Evolutionary conservation across 64 coral and sea anemone species (phyloP), one percentile per base, ranked within the genome.

Genomic region (Montipora cactus): DNA sequence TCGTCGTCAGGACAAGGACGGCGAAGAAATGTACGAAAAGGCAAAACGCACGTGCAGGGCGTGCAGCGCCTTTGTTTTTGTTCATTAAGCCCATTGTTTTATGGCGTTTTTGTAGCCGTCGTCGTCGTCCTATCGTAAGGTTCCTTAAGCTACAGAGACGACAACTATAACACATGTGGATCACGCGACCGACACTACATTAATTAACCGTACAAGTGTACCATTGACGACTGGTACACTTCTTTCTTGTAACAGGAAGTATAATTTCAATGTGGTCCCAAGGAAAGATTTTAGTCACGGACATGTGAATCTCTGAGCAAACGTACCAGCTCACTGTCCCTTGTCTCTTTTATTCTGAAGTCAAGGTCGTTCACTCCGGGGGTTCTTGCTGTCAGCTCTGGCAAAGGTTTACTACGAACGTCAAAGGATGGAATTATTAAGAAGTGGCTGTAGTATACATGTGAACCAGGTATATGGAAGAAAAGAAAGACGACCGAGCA

Each of bases 311-410:
- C 48, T 44, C 4, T 15, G 12, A 55, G 14, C 4, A 88, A 55
- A 89, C 72, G 67, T 49, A 93, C 91, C 81, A 77, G 53, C 61
- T 78, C 91, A 68, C 47, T 87, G 85, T 87, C 81, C 53, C 91
- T 86, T 75, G 15, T 77, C 12, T 77, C 71, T 15, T 57, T 20
- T 46, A 46, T 69, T 59, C 78, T 93, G 19, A 93, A 47, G 74
- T 93, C 91, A 7, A 93, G 73, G 23, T 75, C 81, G 73, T 87
- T 93, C 2, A 87, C 73, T 75, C 81, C 81, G 4, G 81, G 52
- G 1, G 57, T 93, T 50, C 44, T 93, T n/a, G 69, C 16, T 46
- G 49, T 67, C 23, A 85, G 12, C 13, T 47, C 67, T 0, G 90
- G 90, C 44, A 93, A 51, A 7, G 81, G 91, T 61, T 78, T 76